These are phyloP conservation scores for Axea sp. DNA, from an alignment of 2,888 invertebrate genomes.

Conservation along the genomic window DNA sequence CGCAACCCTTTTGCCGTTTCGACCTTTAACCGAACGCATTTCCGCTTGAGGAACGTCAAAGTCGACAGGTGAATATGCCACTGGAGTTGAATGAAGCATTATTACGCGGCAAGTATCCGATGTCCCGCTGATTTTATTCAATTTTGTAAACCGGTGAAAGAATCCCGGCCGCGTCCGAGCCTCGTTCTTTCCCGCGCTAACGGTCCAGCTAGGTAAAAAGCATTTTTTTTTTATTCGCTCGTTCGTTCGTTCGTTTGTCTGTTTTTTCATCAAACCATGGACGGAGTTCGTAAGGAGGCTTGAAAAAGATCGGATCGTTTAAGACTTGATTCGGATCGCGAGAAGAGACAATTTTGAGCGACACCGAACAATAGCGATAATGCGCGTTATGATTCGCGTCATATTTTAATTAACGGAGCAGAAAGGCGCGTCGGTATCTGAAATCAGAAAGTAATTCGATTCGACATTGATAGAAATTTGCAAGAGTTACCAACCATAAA, in stretches of 20 bases:
- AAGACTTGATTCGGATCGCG: no score
- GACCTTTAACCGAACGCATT: constrained; percentile 54
- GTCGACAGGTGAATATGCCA: constrained; percentile 49
- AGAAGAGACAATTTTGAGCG: no score
- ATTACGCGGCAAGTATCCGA: constrained; percentile 16
- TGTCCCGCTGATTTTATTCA: constrained; percentile 22
- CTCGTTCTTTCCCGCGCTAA: constrained; percentile 13
- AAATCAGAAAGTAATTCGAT: neutral
- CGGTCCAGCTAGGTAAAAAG: no score
- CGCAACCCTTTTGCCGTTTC: constrained; percentile 53
- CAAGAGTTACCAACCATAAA: neutral
- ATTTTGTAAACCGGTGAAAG: neutral
- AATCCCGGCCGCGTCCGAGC: neutral
- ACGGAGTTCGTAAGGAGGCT: no score
- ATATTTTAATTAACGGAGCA: neutral
- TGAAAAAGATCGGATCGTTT: no score
- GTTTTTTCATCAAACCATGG: no score
- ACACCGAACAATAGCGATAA: no score
- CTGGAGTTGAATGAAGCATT: constrained; percentile 17
- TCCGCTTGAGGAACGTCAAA: constrained; percentile 47
- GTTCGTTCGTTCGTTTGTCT: no score
- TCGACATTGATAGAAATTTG: neutral
- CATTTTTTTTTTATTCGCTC: no score
- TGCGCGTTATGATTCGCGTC: no score
- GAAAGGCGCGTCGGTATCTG: neutral